A percentile compares a stretch with the other conserved stretches of the same genome.
These are phyloP conservation scores for Psophia crepitans DNA, from an alignment of 2,113 vertebrate species.

Conservation along the genomic window DNA sequence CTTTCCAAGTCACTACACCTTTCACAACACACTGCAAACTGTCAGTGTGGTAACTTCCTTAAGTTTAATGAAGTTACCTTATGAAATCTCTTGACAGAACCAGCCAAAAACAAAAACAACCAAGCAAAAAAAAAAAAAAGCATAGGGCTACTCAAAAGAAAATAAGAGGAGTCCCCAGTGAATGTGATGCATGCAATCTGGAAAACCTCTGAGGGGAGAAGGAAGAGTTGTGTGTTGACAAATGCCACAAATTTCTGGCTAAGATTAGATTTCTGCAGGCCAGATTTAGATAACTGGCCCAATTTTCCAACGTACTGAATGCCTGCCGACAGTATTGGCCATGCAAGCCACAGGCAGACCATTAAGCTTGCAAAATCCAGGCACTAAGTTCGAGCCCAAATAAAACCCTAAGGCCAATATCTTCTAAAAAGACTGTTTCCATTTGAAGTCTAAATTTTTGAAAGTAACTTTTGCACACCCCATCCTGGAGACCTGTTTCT, in stretches of 20 bases:
- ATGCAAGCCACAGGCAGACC: not conserved
- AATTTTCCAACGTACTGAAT: not conserved
- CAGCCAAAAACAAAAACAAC: not conserved
- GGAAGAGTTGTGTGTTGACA: constrained; percentile 35
- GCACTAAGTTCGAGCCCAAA: not conserved
- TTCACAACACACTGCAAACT: constrained; percentile 64
- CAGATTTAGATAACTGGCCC: not conserved
- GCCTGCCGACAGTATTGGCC: not conserved
- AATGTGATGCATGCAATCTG: constrained; percentile 3
- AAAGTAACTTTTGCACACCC: not conserved
- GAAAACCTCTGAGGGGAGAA: constrained; percentile 21
- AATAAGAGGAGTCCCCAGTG: not conserved
- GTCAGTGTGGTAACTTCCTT: constrained; percentile 68
- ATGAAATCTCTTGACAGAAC: constrained; percentile 60
- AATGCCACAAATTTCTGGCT: constrained; percentile 3
- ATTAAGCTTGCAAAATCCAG: not conserved
- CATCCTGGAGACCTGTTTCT: not conserved
- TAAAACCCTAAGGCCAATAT: not conserved
- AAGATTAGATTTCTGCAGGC: constrained; percentile 19
- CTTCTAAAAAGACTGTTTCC: not conserved
- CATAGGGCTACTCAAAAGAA: not conserved
- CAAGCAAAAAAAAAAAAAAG: not conserved
- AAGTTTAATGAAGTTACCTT: constrained; percentile 65
- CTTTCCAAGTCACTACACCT: constrained; percentile 56
- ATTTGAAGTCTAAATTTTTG: not conserved